Evolutionary conservation across 2,888 invertebrate genomes (phyloP), one percentile per base, ranked within the genome.

Genomic region (Leucophora obtusa): DNA sequence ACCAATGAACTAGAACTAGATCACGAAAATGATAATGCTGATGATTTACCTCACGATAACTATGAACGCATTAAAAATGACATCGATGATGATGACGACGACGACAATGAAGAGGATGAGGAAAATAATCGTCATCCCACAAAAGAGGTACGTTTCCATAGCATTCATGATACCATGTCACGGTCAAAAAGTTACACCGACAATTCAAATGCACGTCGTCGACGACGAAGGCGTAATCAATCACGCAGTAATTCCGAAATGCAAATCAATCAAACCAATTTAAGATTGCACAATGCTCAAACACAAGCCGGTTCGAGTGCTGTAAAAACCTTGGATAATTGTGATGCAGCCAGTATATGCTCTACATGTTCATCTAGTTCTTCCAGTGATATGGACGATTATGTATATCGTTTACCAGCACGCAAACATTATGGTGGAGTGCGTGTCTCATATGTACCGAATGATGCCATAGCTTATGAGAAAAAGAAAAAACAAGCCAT

Each of bases 321-420:
- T 8, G 83, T 85, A 0, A 83, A 84, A 59, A 85, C 86, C 71
- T 75, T 84, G 69, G 84, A 87, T 1, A 86, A 86, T 83, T 94
- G 94, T 15, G 95, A 95, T 86, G 93, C 93, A 6, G 94, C 93
- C 85, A 96, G 96, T 88, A 94, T 95, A 87, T 97, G 97, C 89
- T 97, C 97, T 15, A 97, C 97, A 14, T 97, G 97, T 83, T 97
- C 96, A 0, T 97, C 96, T 0, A 96, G 96, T 1, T 94, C 93
- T 3, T 94, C 94, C 84, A 95, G 96, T 24, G 96, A 96, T 4
- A 96, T 96, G 83, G 97, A 96, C 80, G 96, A 96, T 82, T 94
- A 96, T 84, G 95, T 96, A 63, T 97, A 97, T 89, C 94, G 95
- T 66, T 91, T 97, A 85, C 96, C 96, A 1, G 94, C 96, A 7